Evolutionary conservation across 23 tunicate genomes (phyloP).

Genomic region (Botrylloides violaceus): DNA sequence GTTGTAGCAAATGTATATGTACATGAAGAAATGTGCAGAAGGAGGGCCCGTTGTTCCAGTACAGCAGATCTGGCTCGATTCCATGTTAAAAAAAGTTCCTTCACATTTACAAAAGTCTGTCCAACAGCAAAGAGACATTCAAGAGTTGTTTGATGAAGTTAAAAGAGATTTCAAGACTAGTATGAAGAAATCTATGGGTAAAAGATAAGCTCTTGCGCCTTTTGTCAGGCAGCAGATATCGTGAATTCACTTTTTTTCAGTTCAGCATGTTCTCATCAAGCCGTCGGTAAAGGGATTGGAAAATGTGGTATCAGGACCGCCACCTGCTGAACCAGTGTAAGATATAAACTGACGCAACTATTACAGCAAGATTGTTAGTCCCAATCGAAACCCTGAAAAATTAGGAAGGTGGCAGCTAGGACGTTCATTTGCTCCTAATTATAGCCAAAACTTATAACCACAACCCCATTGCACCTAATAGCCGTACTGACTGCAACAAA

Average conservation of each 20-base stretch:
- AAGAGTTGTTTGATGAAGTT: slow-evolving; percentile 46
- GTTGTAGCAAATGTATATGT: slow-evolving; percentile 89
- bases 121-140: slow-evolving; percentile 41
- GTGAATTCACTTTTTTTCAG: slow-evolving; percentile 20
- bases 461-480: no score
- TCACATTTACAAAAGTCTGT: slow-evolving; percentile 39
- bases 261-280: slow-evolving; percentile 79
- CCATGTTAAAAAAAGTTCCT: slow-evolving; percentile 62
- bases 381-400: no score
- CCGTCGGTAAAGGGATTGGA: slow-evolving; percentile 90
- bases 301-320: slow-evolving; percentile 84
- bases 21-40: slow-evolving; percentile 92
- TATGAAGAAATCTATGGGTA: slow-evolving; percentile 86
- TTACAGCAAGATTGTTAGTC: no score
- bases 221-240: neutral
- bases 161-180: slow-evolving; percentile 64
- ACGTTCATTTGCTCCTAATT: no score
- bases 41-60: slow-evolving; percentile 86
- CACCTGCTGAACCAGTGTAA: slow-evolving; percentile 80
- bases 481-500: no score
- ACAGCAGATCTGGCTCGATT: slow-evolving; percentile 64
- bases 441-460: no score
- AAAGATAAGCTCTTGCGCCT: neutral
- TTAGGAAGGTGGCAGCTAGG: no score
- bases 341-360: no score